A percentile compares a stretch with the other conserved stretches of the same genome.
Evolutionary conservation across 1,140 invertebrate genomes (phyloP).

Genomic region (Drosophila burlai): DNA sequence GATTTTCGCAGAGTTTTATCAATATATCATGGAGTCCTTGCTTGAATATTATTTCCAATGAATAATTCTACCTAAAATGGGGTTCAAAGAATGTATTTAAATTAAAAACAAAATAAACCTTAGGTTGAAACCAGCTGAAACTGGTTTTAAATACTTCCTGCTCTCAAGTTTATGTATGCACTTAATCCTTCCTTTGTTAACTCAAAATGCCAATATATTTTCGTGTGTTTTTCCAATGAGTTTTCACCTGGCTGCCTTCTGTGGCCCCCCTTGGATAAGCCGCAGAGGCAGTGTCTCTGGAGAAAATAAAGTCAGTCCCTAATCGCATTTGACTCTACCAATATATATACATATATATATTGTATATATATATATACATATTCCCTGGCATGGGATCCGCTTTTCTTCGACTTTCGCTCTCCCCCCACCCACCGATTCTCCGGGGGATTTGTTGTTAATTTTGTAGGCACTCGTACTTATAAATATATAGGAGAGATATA

Average conservation of each 20-base stretch:
- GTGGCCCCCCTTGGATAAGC: conserved; percentile 21
- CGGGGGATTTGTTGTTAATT: conserved; percentile 24
- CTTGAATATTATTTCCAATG: not conserved
- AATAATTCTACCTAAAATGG: too few relatives aligned
- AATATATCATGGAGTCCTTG: not conserved
- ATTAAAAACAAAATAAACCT: too few relatives aligned
- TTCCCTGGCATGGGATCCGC: conserved; percentile 8
- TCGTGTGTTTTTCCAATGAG: conserved; percentile 1
- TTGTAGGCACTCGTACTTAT: conserved; percentile 22
- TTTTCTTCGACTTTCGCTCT: conserved; percentile 11
- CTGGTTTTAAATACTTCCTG: not conserved
- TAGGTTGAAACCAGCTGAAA: too few relatives aligned
- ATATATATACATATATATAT: conserved; percentile 6
- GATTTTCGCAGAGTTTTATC: not conserved
- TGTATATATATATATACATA: conserved; percentile 9
- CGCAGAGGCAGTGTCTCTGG: conserved; percentile 10
- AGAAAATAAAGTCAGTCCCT: conserved; percentile 39
- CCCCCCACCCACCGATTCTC: not conserved
- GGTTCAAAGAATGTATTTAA: not conserved
- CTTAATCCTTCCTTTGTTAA: conserved; percentile 4
- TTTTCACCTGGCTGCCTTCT: conserved; percentile 16
- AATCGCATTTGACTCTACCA: conserved; percentile 60
- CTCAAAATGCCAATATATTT: conserved; percentile 6
- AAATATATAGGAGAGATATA: conserved; percentile 54
- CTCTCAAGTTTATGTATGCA: not conserved